Conservation (phyloP, 1,140 invertebrate genomes). For the Meloidogyne chitwoodi region DNA sequence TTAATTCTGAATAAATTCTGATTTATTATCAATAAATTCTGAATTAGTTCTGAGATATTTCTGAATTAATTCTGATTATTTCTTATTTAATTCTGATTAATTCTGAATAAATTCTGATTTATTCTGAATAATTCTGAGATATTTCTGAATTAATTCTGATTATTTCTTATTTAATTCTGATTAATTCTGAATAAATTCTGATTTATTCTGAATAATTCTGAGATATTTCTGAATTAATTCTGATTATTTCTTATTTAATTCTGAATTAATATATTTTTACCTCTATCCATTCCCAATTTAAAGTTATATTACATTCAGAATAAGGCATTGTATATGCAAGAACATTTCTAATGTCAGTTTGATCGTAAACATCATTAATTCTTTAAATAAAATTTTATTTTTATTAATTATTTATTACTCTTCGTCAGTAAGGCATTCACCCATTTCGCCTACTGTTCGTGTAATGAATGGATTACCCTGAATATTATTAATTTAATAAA, state of each 20-base stretch:
- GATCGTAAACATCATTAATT: neutral
- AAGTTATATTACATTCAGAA: neutral
- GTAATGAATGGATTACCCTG: slow-evolving; percentile 38
- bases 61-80: too few relatives aligned
- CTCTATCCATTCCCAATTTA: slow-evolving; percentile 13
- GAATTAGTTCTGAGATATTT: too few relatives aligned
- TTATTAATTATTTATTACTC: neutral
- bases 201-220: neutral
- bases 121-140: neutral
- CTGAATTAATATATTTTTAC: neutral
- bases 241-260: too few relatives aligned
- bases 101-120: too few relatives aligned
- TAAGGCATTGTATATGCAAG: neutral
- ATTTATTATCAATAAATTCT: too few relatives aligned
- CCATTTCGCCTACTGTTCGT: slow-evolving; percentile 38
- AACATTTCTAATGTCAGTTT: neutral
- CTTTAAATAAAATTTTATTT: neutral
- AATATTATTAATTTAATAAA: too few relatives aligned
- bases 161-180: neutral
- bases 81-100: too few relatives aligned
- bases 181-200: too few relatives aligned
- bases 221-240: too few relatives aligned
- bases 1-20: too few relatives aligned
- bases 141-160: neutral
- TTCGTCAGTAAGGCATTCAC: slow-evolving; percentile 33